phyloP scores from a whole-genome alignment of 2,797 vertebrate species.

The Scolopax bukidnonensis region DNA sequence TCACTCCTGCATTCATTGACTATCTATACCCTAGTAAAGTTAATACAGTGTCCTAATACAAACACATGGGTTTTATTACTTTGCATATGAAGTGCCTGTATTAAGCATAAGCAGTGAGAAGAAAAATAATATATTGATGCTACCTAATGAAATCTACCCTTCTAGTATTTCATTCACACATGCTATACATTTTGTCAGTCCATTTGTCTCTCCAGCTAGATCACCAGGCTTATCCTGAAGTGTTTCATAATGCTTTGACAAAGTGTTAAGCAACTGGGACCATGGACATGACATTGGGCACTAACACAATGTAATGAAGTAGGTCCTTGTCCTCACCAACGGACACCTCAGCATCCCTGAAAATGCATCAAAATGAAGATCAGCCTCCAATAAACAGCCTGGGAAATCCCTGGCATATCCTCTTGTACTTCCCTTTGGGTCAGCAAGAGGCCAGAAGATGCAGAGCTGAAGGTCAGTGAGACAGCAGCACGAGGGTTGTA shows the following conservation, averaged over 20 bases:
- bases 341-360: neutral
- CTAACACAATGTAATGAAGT: neutral
- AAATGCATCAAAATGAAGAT: neutral
- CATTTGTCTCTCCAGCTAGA: neutral
- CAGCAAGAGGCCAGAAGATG: neutral
- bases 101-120: neutral
- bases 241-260: neutral
- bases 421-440: neutral
- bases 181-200: fast-evolving
- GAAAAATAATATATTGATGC: neutral
- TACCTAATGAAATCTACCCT: neutral
- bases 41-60: neutral
- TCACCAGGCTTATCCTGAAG: neutral
- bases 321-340: neutral
- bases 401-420: fast-evolving
- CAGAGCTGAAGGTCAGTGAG: neutral
- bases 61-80: neutral
- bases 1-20: neutral
- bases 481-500: neutral
- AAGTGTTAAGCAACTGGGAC: neutral
- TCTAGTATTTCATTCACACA: neutral
- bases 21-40: neutral
- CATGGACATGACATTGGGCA: fast-evolving
- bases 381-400: neutral
- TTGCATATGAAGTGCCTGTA: neutral